A percentile compares a stretch with the other conserved stretches of the same genome.
These are phyloP conservation scores for Murina feae DNA, from an alignment of 2,113 vertebrate species.

Conservation along the genomic window DNA sequence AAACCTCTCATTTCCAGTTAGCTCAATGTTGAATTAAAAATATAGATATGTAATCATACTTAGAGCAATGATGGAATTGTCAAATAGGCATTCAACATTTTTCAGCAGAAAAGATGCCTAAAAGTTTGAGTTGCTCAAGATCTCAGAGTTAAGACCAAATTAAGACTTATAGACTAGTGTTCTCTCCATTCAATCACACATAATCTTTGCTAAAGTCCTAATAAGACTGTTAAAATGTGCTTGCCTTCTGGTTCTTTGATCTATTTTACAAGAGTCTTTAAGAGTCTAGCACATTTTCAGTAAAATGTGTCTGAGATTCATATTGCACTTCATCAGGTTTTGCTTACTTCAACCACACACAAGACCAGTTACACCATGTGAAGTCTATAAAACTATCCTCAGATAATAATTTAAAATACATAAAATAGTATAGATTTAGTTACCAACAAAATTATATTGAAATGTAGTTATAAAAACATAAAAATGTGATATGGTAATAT, in stretches of 20 bases:
- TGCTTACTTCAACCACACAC: not conserved
- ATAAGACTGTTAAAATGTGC: not conserved
- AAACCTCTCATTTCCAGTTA: not conserved
- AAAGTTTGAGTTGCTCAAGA: not conserved
- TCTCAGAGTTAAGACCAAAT: not conserved
- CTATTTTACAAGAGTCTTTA: not conserved
- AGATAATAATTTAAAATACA: not conserved
- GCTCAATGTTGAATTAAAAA: not conserved
- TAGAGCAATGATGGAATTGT: not conserved
- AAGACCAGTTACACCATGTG: not conserved
- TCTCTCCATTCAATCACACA: not conserved
- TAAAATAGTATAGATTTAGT: not conserved
- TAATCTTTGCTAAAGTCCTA: not conserved
- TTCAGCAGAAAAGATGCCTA: not conserved
- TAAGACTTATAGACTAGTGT: not conserved
- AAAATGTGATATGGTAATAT: not conserved
- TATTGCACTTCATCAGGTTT: not conserved
- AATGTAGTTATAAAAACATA: not conserved
- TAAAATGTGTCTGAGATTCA: not conserved
- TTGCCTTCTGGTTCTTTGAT: not conserved
- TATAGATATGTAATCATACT: not conserved
- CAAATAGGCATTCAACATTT: not conserved
- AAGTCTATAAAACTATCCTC: not conserved
- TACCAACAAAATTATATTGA: not conserved
- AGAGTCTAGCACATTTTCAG: not conserved